Percentiles rank a stretch among this genome's conserved stretches.
These are phyloP conservation scores for Drosophila subsilvestris DNA, from an alignment of 2,888 invertebrate genomes.

Conservation along the genomic window DNA sequence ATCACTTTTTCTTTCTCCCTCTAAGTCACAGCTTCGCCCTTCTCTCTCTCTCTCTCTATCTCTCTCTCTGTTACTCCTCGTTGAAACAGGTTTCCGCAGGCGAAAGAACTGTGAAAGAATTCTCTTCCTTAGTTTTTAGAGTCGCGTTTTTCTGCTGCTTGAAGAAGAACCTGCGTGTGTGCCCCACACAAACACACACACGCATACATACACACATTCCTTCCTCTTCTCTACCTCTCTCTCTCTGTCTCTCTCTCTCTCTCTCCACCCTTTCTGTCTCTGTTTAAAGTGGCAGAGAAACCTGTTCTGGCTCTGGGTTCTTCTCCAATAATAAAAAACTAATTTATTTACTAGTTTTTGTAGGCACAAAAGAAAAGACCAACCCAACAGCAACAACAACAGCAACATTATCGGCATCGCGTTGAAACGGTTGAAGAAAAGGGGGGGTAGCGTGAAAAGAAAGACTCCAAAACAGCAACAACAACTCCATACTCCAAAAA, in stretches of 20 bases:
- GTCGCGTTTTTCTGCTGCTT: background rate
- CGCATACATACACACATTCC: background rate
- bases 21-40: no score
- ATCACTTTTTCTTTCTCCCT: background rate
- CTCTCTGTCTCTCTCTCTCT: constrained; percentile 16
- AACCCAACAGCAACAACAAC: constrained; percentile 23
- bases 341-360: constrained; percentile 76
- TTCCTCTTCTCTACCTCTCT: constrained; percentile 12
- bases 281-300: constrained; percentile 45
- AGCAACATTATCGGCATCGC: background rate
- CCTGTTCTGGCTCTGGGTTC: constrained; percentile 53
- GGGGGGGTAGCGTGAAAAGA: constrained; percentile 20
- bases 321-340: constrained; percentile 72
- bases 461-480: constrained; percentile 16
- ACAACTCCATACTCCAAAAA: constrained; percentile 22
- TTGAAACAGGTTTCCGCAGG: constrained; percentile 71
- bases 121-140: constrained; percentile 36
- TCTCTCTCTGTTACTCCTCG: background rate
- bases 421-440: no score
- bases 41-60: background rate
- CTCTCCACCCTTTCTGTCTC: constrained; percentile 13
- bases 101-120: constrained; percentile 70
- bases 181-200: constrained; percentile 2
- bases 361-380: constrained; percentile 61
- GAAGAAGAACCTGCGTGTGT: constrained; percentile 16